Conservation (phyloP, 2,888 invertebrate genomes). For the Villa cingulata region DNA sequence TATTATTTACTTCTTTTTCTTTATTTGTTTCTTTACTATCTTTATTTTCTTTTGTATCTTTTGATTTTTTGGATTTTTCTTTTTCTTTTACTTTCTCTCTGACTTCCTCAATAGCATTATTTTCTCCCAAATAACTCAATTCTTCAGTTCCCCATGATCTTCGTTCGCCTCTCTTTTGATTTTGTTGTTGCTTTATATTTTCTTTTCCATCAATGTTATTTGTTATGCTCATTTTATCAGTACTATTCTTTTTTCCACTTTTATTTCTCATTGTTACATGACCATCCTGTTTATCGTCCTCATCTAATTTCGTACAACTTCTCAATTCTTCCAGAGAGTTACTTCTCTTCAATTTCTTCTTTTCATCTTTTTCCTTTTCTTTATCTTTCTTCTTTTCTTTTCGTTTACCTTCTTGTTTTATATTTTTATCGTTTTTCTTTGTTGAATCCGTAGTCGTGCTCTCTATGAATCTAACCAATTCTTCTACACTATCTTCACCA, state of each 20-base stretch:
- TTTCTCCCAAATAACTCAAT: constrained; percentile 37
- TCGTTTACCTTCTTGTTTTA: constrained; percentile 37
- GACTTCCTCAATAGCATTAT: constrained; percentile 18
- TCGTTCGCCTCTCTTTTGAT: constrained; percentile 34
- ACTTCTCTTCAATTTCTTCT: constrained; percentile 48
- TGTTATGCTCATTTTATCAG: constrained; percentile 3
- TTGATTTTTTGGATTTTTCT: constrained; percentile 16
- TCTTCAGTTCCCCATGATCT: constrained; percentile 57
- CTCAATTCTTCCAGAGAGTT: constrained; percentile 66
- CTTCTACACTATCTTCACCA: constrained; percentile 62
- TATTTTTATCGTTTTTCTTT: constrained; percentile 35
- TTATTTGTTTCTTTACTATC: not conserved
- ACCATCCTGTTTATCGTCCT: constrained; percentile 40
- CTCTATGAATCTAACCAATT: constrained; percentile 64
- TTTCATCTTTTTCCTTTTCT: constrained; percentile 26
- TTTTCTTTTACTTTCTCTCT: constrained; percentile 18
- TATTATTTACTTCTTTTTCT: constrained; percentile 2
- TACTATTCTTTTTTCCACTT: constrained; percentile 17
- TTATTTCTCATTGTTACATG: constrained; percentile 28
- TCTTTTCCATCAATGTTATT: constrained; percentile 2
- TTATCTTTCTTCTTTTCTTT: constrained; percentile 34
- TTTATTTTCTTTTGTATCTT: constrained; percentile 1
- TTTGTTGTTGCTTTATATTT: constrained; percentile 5
- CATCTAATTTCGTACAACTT: constrained; percentile 60
- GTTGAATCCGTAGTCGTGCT: constrained; percentile 29